Percentiles rank a stretch among this genome's conserved stretches.
These are phyloP conservation scores for Copsychus sechellarum DNA, from an alignment of 2,113 vertebrate genomes.

Conservation along the genomic window DNA sequence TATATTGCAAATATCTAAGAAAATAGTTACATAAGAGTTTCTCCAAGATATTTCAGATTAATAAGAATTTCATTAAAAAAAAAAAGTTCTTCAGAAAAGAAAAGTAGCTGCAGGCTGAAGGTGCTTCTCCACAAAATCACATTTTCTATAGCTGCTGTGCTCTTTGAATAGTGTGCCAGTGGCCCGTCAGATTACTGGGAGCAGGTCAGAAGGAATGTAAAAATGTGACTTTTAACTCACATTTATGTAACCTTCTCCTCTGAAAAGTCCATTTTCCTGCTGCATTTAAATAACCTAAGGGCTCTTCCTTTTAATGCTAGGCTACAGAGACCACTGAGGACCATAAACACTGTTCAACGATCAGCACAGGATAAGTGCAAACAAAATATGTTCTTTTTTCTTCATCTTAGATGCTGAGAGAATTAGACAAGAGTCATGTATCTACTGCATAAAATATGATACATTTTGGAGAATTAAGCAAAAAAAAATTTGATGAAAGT, in stretches of 20 bases:
- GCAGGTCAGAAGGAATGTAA: background rate
- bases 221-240: background rate
- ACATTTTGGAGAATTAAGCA: background rate
- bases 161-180: background rate
- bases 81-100: background rate
- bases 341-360: background rate
- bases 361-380: background rate
- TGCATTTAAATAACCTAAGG: background rate
- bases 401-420: background rate
- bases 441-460: background rate
- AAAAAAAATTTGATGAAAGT: background rate
- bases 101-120: background rate
- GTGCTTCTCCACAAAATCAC: background rate
- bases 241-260: background rate
- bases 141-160: background rate
- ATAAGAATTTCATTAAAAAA: background rate
- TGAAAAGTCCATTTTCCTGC: background rate
- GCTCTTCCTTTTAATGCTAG: background rate
- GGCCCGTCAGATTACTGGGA: background rate
- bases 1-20: background rate
- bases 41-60: background rate
- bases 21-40: background rate
- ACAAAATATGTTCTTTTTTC: background rate
- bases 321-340: background rate
- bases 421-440: background rate